A percentile compares a stretch with the other conserved stretches of the same genome.
Conservation (phyloP, 2,888 invertebrate genomes). For the Agrilus biguttatus region DNA sequence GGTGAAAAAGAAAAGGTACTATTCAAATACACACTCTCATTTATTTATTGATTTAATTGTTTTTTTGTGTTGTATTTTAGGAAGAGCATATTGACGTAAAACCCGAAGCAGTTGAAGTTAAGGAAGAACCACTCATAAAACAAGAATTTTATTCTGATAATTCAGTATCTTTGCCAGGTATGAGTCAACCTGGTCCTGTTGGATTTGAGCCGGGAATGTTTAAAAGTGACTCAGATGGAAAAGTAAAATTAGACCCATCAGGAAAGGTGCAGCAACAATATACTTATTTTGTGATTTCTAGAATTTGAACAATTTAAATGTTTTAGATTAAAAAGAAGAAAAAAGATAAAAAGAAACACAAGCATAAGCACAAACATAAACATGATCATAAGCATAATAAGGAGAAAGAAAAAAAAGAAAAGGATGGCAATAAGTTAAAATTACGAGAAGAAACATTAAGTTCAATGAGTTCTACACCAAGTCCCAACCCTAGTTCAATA, state of each 20-base stretch:
- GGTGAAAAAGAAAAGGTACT: constrained; percentile 14
- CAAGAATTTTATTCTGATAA: constrained; percentile 66
- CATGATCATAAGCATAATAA: constrained; percentile 43
- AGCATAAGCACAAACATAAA: constrained; percentile 79
- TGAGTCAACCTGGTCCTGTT: constrained; percentile 54
- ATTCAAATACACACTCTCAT: not conserved
- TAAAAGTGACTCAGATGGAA: constrained; percentile 38
- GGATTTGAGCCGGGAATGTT: constrained; percentile 82
- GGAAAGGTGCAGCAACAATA: constrained; percentile 32
- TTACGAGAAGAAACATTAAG: constrained; percentile 63
- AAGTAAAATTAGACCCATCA: constrained; percentile 34
- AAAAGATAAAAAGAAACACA: constrained; percentile 76
- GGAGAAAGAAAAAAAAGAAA: constrained; percentile 39
- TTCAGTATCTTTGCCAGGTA: constrained; percentile 63
- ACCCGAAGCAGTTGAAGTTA: constrained; percentile 15
- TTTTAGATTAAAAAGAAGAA: constrained; percentile 41
- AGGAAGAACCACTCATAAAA: constrained; percentile 28
- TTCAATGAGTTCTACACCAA: constrained; percentile 62
- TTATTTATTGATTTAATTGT: not conserved
- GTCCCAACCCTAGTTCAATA: constrained; percentile 38
- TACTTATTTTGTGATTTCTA: constrained; percentile 1
- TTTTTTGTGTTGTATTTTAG: constrained; percentile 9
- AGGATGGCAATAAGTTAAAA: constrained; percentile 41
- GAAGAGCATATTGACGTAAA: constrained; percentile 21
- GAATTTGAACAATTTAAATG: not conserved